Evolutionary conservation across 37 sponge, comb jelly and placozoan species (phyloP), one percentile per base, ranked within the genome.

Genomic region (Geodia barretti): DNA sequence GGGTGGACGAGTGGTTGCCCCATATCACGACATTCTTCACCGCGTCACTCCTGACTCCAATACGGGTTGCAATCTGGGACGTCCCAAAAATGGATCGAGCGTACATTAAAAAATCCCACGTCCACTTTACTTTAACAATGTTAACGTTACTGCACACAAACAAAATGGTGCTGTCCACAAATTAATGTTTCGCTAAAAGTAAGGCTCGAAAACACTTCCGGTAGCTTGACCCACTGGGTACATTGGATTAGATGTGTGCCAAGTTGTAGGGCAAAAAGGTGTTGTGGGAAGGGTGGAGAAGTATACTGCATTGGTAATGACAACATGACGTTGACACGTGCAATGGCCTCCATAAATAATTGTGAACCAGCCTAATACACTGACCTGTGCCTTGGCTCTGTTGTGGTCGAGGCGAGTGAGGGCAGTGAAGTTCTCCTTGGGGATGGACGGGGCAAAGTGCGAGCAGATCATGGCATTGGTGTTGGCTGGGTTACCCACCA

Each of bases 1-100:
- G 99, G n/a, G 99, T 98, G 69, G 92, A 90, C 40, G 99, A 98
- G 84, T 98, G 99, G 88, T 98, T 98, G 33, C 99, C 99, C 99
- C 99, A 98, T 62, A 98, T 98, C 74, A 92, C 94, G 60, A 96
- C 90, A 70, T 98, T 96, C 64, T 59, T 83, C 82, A 98, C 97
- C 0, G 73, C 81, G 21, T 83, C 73, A 0, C 80, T 60, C 2
- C 61, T 71, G 21, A 94, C 92, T 21, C 87, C 89, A 8, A 85
- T 59, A 23, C 91, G 84, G 0, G 69, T 62, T 21, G 99, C 95
- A 69, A 96, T 75, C 93, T 96, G 68, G 30, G 14, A 47, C 54
- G n/a, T n/a, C n/a, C n/a, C n/a, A 75, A 26, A 37, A 28, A 62
- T 8, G 39, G 39, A 21, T 9, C n/a, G 26, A 77, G 11, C 24